These are phyloP conservation scores for Troilus luridus DNA, from an alignment of 2,888 invertebrate genomes.

Conservation along the genomic window DNA sequence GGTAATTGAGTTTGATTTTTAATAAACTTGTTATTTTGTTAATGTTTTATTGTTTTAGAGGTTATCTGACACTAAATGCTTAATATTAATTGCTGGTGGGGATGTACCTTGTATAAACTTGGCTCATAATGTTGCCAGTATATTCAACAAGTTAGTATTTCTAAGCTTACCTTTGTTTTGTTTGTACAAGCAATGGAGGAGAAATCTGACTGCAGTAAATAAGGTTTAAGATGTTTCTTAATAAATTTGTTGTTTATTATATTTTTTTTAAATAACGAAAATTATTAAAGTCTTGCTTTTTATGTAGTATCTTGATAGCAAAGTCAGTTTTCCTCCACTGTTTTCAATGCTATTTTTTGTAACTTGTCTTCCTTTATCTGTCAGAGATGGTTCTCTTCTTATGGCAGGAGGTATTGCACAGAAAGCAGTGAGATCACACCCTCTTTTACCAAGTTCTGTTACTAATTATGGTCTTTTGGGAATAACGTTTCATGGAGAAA, in stretches of 20 bases:
- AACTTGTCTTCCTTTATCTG: not conserved
- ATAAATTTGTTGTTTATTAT: not conserved
- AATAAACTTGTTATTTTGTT: not conserved
- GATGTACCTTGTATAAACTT: conserved; percentile 35
- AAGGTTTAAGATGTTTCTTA: not conserved
- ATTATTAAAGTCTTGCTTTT: not conserved
- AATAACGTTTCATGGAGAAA: conserved; percentile 55
- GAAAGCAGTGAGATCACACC: not conserved
- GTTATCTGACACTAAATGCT: conserved; percentile 43
- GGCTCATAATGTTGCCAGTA: conserved; percentile 23
- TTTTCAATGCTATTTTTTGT: not conserved
- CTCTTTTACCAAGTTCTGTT: not conserved
- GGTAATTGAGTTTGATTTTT: not conserved
- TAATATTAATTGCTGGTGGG: conserved; percentile 52
- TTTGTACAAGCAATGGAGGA: not conserved
- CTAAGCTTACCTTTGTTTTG: not conserved
- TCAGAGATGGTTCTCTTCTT: conserved; percentile 18
- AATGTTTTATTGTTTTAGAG: conserved; percentile 17
- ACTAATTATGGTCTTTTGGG: conserved; percentile 23
- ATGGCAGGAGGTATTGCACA: conserved; percentile 58
- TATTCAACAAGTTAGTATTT: conserved; percentile 38
- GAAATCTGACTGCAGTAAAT: not conserved
- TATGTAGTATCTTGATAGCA: not conserved
- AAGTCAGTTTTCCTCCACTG: conserved; percentile 29
- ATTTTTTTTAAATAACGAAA: not conserved